phyloP scores from a whole-genome alignment of 2,888 invertebrate genomes.

The Leptothorax acervorum region DNA sequence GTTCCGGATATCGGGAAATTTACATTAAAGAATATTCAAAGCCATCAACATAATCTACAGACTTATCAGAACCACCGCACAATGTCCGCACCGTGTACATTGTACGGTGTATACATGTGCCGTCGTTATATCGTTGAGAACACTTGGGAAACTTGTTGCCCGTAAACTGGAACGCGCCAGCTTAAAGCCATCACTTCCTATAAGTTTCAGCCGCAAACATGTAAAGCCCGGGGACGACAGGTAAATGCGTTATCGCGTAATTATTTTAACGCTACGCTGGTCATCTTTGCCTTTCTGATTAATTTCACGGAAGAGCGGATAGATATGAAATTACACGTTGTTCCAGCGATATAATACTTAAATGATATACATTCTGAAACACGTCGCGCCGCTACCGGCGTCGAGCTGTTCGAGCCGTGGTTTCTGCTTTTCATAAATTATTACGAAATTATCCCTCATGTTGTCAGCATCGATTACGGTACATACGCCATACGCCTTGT shows the following conservation, averaged over 20 bases:
- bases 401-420: background rate
- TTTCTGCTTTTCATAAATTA: conserved; percentile 61
- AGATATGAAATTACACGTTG: conserved; percentile 60
- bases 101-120: background rate
- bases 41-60: conserved; percentile 16
- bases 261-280: conserved; percentile 58
- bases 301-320: conserved; percentile 58
- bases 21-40: conserved; percentile 43
- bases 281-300: conserved; percentile 51
- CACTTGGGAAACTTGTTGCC: conserved; percentile 32
- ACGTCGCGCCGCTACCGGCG: conserved; percentile 51
- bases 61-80: background rate
- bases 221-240: conserved; percentile 43
- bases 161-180: conserved; percentile 1
- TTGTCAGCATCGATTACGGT: conserved; percentile 28
- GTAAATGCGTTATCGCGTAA: conserved; percentile 54
- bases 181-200: conserved; percentile 43
- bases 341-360: conserved; percentile 43
- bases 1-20: conserved; percentile 29
- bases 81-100: background rate
- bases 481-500: background rate
- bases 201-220: conserved; percentile 31
- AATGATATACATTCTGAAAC: conserved; percentile 51
- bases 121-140: background rate
- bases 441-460: conserved; percentile 55